Conservation (phyloP, 2,797 vertebrate genomes). For the Echiichthys vipera region DNA sequence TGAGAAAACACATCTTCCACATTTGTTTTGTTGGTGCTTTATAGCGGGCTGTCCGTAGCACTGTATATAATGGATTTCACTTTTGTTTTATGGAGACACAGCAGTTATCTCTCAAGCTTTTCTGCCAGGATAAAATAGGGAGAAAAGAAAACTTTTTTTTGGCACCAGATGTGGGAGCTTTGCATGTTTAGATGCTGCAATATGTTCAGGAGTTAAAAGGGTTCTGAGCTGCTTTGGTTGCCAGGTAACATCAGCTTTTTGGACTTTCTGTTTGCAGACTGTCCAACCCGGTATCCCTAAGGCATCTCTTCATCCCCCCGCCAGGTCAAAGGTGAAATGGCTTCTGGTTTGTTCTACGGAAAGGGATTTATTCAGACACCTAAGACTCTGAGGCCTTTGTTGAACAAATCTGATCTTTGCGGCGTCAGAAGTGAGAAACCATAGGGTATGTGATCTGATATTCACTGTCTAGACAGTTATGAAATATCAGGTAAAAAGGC, state of each 20-base stretch:
- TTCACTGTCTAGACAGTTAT: constrained; percentile 22
- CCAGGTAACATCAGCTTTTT: constrained; percentile 28
- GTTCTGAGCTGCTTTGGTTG: constrained; percentile 23
- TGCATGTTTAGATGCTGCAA: constrained; percentile 33
- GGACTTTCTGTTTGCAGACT: constrained; percentile 21
- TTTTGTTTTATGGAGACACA: constrained; percentile 32
- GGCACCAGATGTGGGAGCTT: constrained; percentile 32
- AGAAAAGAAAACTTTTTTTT: constrained; percentile 18
- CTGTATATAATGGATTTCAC: constrained; percentile 46
- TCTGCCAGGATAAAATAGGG: constrained; percentile 32
- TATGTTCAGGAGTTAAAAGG: constrained; percentile 37
- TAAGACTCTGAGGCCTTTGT: constrained; percentile 54
- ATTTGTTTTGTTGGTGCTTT: constrained; percentile 62
- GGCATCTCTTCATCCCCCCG: constrained; percentile 42
- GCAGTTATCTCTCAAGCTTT: constrained; percentile 27
- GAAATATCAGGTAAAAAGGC: constrained; percentile 20
- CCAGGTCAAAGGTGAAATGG: constrained; percentile 27
- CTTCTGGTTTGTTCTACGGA: not conserved
- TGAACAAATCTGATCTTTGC: constrained; percentile 37
- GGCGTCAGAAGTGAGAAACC: constrained; percentile 28
- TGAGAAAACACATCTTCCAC: constrained; percentile 25
- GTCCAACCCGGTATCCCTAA: constrained; percentile 3
- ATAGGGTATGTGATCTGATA: constrained; percentile 9
- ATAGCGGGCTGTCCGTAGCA: constrained; percentile 56
- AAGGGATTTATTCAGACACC: constrained; percentile 48